phyloP scores from a whole-genome alignment of 1,140 invertebrate genomes.

The Drosophila kikkawai region DNA sequence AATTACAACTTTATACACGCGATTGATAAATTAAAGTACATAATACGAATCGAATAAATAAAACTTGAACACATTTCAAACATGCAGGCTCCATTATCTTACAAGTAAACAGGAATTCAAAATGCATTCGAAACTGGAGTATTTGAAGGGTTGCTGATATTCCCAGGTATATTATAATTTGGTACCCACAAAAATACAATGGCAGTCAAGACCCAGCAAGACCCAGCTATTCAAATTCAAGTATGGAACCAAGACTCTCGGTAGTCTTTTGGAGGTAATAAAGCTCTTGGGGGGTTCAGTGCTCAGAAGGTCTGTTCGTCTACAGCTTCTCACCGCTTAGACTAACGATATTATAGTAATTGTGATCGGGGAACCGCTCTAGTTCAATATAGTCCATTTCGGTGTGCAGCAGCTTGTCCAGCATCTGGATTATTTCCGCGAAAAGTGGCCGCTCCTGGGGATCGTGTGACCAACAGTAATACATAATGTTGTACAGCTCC shows the following conservation, averaged over 20 bases:
- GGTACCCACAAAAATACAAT: slow-evolving; percentile 18
- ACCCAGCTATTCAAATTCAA: background rate
- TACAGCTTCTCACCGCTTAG: slow-evolving; percentile 94
- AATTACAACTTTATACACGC: slow-evolving; percentile 30
- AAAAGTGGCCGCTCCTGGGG: slow-evolving; percentile 92
- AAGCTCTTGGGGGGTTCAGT: slow-evolving; percentile 69
- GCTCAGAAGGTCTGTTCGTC: background rate
- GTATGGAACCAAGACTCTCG: slow-evolving; percentile 21
- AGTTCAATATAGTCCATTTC: slow-evolving; percentile 97
- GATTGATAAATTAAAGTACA: slow-evolving; percentile 39
- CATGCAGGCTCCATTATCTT: slow-evolving; percentile 13
- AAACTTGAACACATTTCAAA: slow-evolving; percentile 35
- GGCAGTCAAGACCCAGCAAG: slow-evolving; percentile 30
- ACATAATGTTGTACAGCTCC: slow-evolving; percentile 97
- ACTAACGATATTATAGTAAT: slow-evolving; percentile 96
- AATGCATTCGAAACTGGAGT: slow-evolving; percentile 10
- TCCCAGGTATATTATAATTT: background rate
- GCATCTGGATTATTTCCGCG: slow-evolving; percentile 90
- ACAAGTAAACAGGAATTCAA: slow-evolving; percentile 30
- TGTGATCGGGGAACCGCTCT: slow-evolving; percentile 96
- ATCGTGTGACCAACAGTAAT: slow-evolving; percentile 96
- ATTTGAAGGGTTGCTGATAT: background rate
- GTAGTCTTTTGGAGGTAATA: slow-evolving; percentile 41
- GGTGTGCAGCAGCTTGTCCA: slow-evolving; percentile 93
- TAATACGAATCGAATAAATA: slow-evolving; percentile 45